Base-by-base conservation (phyloP, 2,888 invertebrate genomes). In the Tipula unca region DNA sequence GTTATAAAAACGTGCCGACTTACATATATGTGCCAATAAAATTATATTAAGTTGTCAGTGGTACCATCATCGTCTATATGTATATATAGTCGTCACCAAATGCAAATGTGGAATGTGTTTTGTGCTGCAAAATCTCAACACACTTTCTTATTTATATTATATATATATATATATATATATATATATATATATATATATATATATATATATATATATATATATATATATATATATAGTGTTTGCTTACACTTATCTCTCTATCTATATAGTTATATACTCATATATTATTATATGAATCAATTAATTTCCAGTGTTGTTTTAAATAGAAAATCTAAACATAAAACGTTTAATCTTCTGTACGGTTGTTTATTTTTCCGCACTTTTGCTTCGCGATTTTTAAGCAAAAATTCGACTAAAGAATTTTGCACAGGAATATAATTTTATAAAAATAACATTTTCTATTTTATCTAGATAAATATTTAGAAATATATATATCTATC, bases 381-480 rank as follows among this genome's bases (percentile, higher is more conserved):
- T 25, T 69, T 13, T 10, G 69, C 25, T 69, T 25, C 10, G 69
- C 69, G 25, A 69, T 54, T 54, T 39, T 6, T 13, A 17, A 54
- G 17, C 17, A 6, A 69, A 20, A 69, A 10, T 25, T 69, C 69
- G 10, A 69, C 25, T 69, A 69, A 69, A 69, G 10, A 69, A 69
- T 69, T 69, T 69, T 69, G 69, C 69, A 69, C 69, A 20, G 69
- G 69, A 69, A 69, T 69, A 69, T n/a, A n/a, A n/a, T n/a, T n/a
- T n/a, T 25, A 69, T 69, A 17, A 54, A 54, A 54, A n/a, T 54
- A 69, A 69, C 69, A 69, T 69, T 6, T 25, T 25, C 8, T 3
- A 48, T 48, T 48, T n/a, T 69, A 69, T 69, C 13, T 20, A 25
- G 0, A 69, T 69, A 69, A 69, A 69, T 69, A 69, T 69, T 69